phyloP scores from a whole-genome alignment of 2,113 vertebrate genomes.

The Xenopus laevis region DNA sequence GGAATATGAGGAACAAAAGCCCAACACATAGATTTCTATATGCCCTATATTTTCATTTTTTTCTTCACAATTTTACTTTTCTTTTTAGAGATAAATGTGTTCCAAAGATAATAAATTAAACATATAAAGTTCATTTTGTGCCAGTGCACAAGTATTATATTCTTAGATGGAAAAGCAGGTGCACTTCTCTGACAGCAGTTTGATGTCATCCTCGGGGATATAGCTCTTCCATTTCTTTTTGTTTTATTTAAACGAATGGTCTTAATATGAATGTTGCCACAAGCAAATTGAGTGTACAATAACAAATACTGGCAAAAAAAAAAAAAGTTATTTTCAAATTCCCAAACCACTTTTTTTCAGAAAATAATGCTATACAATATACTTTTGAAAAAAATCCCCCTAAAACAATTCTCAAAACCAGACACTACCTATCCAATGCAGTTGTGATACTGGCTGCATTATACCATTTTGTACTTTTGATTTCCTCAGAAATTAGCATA shows the following conservation, averaged over 20 bases:
- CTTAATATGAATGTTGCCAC: constrained; percentile 38
- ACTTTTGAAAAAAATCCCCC: too few species aligned
- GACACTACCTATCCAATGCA: too few species aligned
- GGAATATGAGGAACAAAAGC: too few species aligned
- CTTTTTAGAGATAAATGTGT: background rate
- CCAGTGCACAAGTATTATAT: constrained; percentile 19
- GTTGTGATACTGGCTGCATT: too few species aligned
- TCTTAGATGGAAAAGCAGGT: constrained; percentile 35
- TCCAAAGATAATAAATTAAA: constrained; percentile 38
- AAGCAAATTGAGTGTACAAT: constrained; percentile 27
- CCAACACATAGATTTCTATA: too few species aligned
- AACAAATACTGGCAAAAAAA: constrained; percentile 30
- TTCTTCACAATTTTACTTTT: too few species aligned
- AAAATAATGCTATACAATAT: too few species aligned
- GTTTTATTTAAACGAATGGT: constrained; percentile 37
- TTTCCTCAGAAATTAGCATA: too few species aligned
- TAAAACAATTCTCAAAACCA: too few species aligned
- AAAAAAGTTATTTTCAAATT: background rate
- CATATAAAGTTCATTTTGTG: constrained; percentile 40
- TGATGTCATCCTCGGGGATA: constrained; percentile 25
- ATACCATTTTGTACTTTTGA: too few species aligned
- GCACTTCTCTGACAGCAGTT: constrained; percentile 31
- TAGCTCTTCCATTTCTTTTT: constrained; percentile 31
- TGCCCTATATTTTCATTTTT: too few species aligned
- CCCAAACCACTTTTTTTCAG: background rate